Evolutionary conservation across 2,888 invertebrate species (phyloP), one percentile per base, ranked within the genome.

Genomic region (Marronus borbonicus): DNA sequence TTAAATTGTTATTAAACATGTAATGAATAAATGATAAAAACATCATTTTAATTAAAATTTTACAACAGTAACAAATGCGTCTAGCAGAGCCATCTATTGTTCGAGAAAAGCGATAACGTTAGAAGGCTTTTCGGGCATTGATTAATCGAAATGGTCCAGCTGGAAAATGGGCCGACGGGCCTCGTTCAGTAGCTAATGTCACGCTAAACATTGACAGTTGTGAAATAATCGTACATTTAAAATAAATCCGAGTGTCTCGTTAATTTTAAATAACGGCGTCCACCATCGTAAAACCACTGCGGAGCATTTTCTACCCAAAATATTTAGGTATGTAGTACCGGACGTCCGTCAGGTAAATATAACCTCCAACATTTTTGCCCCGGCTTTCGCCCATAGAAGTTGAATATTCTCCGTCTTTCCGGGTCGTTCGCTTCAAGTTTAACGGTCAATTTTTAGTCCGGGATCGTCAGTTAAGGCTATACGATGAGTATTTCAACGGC

Each of bases 191-290:
- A 58, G 55, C 72, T 72, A 72, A 72, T 39, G 36, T 72, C 72
- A 72, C 72, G 55, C 72, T 39, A 72, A 72, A 39, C 72, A 72
- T 72, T 72, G 72, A 72, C 72, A 72, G 72, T 72, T 72, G 72
- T 72, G 72, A 72, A 72, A 58, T 72, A 72, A 60, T 72, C 28
- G 72, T 58, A 58, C 72, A 72, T 72, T 72, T 72, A 72, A 72
- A 72, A 72, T 72, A 72, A 72, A 58, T 58, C 58, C 58, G 14
- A 72, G 72, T 72, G 72, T 72, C 39, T 72, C 58, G 39, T 36
- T 58, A 72, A 72, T 39, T 72, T 55, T 55, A 72, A 77, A 77
- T 62, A 68, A 77, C 77, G 77, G 77, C 77, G 77, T 77, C 77
- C 36, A 69, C 77, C 70, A 70, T 77, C 31, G 77, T 77, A 69